Percentiles rank a stretch among this genome's conserved stretches.
These are phyloP conservation scores for Epinotia ramella DNA, from an alignment of 2,888 invertebrate species.

Conservation along the genomic window DNA sequence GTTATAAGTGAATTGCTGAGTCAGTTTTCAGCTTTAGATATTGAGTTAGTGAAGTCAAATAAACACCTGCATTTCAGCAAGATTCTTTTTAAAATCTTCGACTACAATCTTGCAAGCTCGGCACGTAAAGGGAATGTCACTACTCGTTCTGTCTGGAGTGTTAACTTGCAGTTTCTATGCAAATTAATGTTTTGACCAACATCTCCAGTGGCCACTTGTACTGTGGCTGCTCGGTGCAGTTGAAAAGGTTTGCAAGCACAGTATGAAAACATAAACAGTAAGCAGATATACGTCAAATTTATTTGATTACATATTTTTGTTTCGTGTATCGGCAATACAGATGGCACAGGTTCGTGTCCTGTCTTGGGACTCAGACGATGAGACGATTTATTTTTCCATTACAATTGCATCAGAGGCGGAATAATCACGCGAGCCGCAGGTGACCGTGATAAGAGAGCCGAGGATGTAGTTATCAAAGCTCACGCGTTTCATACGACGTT, in stretches of 20 bases:
- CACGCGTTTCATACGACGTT: no score
- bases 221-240: constrained; percentile 19
- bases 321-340: no score
- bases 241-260: constrained; percentile 17
- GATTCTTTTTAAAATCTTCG: not conserved
- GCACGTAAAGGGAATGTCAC: constrained; percentile 30
- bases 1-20: no score
- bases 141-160: constrained; percentile 19
- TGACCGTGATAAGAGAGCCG: no score
- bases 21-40: not conserved
- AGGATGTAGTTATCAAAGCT: no score
- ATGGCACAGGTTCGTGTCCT: no score
- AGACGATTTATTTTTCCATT: no score
- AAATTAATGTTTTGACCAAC: constrained; percentile 36
- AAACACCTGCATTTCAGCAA: not conserved
- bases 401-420: no score
- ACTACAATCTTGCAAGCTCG: constrained; percentile 10
- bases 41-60: not conserved
- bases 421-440: no score
- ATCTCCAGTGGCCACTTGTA: constrained; percentile 18
- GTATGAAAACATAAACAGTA: constrained; percentile 1
- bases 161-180: constrained; percentile 39
- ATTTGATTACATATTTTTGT: no score
- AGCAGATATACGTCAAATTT: no score
- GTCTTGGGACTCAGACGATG: no score